Conservation (phyloP, 1,140 invertebrate genomes). For the Heliconius eleuchia region DNA sequence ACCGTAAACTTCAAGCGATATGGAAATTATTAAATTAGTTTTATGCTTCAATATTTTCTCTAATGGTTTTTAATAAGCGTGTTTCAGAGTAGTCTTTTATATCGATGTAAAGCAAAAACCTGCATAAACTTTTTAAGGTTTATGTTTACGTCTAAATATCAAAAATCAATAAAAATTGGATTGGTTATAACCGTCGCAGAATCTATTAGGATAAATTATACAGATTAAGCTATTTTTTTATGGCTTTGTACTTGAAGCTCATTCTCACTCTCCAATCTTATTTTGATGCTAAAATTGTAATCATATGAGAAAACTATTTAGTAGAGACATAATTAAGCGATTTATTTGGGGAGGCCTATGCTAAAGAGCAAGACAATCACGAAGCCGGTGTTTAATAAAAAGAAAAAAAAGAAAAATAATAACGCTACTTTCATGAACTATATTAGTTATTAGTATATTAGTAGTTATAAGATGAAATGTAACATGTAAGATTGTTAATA, state of each 20-base stretch:
- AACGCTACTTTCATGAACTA: too few species aligned
- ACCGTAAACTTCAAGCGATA: constrained; percentile 25
- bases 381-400: too few species aligned
- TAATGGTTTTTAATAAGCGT: constrained; percentile 39
- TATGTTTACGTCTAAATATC: constrained; percentile 1
- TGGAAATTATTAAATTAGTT: constrained; percentile 39
- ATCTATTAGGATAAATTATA: too few species aligned
- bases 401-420: too few species aligned
- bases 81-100: constrained; percentile 4
- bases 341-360: too few species aligned
- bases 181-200: too few species aligned
- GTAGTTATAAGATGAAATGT: too few species aligned
- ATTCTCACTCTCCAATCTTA: not conserved
- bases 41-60: constrained; percentile 33
- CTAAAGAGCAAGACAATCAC: too few species aligned
- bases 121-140: not conserved
- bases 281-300: not conserved
- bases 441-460: too few species aligned
- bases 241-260: not conserved
- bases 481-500: too few species aligned
- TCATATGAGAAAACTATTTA: constrained; percentile 18
- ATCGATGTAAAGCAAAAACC: not conserved
- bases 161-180: not conserved
- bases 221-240: too few species aligned
- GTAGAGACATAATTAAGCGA: constrained; percentile 16